Evolutionary conservation across 2,888 invertebrate species (phyloP).

Genomic region (Caprella mutica): DNA sequence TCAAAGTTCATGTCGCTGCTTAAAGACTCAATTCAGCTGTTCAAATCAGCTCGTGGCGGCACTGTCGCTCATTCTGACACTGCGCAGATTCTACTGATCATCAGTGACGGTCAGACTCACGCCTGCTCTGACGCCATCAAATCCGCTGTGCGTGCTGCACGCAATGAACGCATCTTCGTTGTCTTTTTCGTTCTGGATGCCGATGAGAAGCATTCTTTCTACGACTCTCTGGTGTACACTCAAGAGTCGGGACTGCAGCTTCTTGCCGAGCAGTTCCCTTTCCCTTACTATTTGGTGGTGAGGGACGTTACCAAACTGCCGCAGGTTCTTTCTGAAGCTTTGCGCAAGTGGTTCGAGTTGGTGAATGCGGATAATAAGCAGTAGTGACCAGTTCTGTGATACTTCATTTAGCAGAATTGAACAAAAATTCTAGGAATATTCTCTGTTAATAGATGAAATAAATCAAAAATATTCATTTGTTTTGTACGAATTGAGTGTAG

Average conservation of each 20-base stretch:
- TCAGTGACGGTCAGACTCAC: conserved; percentile 88
- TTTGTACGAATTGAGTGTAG: no score
- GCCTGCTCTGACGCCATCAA: conserved; percentile 68
- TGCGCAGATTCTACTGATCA: conserved; percentile 75
- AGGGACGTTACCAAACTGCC: conserved; percentile 79
- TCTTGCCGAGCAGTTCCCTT: conserved; percentile 92
- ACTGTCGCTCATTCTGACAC: conserved; percentile 41
- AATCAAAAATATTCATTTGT: no score
- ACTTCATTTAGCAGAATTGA: no score
- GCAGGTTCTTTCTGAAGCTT: conserved; percentile 80
- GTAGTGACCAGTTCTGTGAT: no score
- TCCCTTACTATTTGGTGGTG: conserved; percentile 92
- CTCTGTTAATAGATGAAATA: no score
- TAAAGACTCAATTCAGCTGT: conserved; percentile 61
- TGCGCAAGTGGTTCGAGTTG: conserved; percentile 97
- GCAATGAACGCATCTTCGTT: conserved; percentile 72
- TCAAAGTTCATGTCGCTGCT: conserved; percentile 74
- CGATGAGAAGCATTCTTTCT: conserved; percentile 80
- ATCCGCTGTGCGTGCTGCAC: conserved; percentile 66
- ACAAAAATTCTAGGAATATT: no score
- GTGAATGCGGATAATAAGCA: conserved; percentile 48
- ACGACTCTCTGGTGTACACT: conserved; percentile 71
- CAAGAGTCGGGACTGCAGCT: conserved; percentile 56
- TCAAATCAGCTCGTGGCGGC: conserved; percentile 39
- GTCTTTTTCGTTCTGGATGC: conserved; percentile 94